These are phyloP conservation scores for Menidia beryllina DNA, from an alignment of 2,113 vertebrate species.

Conservation along the genomic window DNA sequence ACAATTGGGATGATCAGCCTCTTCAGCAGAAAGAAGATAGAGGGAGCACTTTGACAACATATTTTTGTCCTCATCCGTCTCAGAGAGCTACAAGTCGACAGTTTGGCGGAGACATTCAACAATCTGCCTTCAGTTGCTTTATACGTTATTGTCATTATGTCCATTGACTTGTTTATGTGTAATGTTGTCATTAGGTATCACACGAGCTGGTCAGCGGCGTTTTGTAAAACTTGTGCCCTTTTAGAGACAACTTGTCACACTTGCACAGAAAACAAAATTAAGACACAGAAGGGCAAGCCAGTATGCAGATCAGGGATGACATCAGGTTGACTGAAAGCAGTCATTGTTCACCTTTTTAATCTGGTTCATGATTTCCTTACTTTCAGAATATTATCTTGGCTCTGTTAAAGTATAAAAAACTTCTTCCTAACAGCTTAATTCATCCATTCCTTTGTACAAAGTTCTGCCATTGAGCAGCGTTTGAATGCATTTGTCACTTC, in stretches of 20 bases:
- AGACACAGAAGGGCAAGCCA: neutral
- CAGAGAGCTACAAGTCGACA: slow-evolving; percentile 25
- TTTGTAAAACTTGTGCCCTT: neutral
- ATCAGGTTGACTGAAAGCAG: neutral
- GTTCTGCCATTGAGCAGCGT: slow-evolving; percentile 3
- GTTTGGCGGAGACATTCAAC: slow-evolving; percentile 31
- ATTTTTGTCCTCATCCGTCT: slow-evolving; percentile 21
- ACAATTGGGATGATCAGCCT: slow-evolving; percentile 23
- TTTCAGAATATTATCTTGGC: slow-evolving; percentile 20
- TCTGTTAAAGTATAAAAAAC: slow-evolving; percentile 12
- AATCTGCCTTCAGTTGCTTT: slow-evolving; percentile 43
- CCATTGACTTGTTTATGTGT: slow-evolving; percentile 38
- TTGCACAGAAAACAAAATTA: neutral
- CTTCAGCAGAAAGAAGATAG: slow-evolving; percentile 32
- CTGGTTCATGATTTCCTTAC: neutral
- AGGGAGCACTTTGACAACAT: slow-evolving; percentile 26
- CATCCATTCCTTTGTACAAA: slow-evolving; percentile 2
- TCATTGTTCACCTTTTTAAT: slow-evolving; percentile 7
- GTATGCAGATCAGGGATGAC: slow-evolving; percentile 8
- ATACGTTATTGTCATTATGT: slow-evolving; percentile 35
- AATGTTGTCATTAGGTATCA: slow-evolving; percentile 37
- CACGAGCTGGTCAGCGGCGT: neutral
- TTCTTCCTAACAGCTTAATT: no score
- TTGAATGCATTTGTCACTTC: slow-evolving; percentile 16
- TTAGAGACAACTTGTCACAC: neutral